Evolutionary conservation across 2,113 vertebrate genomes (phyloP).

Genomic region (Edolisoma coerulescens): DNA sequence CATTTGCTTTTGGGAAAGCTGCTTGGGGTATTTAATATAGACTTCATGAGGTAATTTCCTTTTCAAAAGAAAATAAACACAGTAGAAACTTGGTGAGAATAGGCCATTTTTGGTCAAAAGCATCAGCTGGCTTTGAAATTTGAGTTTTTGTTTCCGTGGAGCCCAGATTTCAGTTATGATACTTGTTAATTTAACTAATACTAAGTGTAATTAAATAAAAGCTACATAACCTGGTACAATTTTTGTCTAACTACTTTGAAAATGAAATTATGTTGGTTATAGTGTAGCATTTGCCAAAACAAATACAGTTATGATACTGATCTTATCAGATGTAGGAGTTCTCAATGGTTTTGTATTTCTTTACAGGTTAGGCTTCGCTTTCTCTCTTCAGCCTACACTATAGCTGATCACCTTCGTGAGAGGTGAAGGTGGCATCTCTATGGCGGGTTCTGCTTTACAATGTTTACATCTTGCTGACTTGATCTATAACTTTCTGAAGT

Average conservation of each 20-base stretch:
- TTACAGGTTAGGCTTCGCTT: neutral
- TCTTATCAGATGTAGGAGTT: neutral
- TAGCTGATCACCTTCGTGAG: neutral
- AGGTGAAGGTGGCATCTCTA: fast-evolving
- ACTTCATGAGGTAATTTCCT: neutral
- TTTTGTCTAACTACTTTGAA: neutral
- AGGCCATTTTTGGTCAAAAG: neutral
- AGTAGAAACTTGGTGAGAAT: neutral
- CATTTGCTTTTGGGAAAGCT: neutral
- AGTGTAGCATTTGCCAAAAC: neutral
- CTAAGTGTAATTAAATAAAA: neutral
- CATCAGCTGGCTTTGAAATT: neutral
- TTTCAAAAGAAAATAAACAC: neutral
- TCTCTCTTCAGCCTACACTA: neutral
- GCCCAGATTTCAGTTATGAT: neutral
- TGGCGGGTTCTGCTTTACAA: neutral
- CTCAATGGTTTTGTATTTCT: neutral
- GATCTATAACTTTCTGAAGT: neutral
- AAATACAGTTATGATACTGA: neutral
- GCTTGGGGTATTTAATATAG: neutral
- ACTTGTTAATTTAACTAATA: neutral
- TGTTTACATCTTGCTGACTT: neutral
- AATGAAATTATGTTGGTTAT: neutral
- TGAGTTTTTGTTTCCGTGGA: neutral
- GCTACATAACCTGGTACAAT: neutral